phyloP scores from a whole-genome alignment of 2,113 vertebrate species.

The Nipponia nippon region DNA sequence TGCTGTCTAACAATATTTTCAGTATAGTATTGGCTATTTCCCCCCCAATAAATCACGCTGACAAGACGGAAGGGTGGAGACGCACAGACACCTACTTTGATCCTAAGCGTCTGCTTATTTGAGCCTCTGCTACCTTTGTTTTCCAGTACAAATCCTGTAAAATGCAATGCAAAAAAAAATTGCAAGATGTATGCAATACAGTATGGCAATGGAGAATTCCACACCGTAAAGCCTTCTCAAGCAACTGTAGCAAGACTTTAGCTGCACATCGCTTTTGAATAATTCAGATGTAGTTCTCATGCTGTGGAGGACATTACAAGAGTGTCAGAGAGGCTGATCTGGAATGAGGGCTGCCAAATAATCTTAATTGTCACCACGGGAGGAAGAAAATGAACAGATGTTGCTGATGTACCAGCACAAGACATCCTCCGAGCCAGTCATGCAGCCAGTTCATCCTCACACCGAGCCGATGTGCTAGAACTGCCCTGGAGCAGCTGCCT shows the following conservation, averaged over 20 bases:
- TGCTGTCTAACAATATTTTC: neutral
- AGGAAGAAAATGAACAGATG: conserved; percentile 23
- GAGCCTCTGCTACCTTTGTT: neutral
- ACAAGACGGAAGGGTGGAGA: neutral
- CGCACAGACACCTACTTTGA: neutral
- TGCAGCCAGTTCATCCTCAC: neutral
- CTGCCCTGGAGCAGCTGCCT: neutral
- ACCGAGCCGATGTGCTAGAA: neutral
- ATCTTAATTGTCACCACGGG: neutral
- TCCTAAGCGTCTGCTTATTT: neutral
- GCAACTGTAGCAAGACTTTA: neutral
- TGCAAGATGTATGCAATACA: neutral
- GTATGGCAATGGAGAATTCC: neutral
- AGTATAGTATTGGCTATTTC: neutral
- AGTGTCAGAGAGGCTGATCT: neutral
- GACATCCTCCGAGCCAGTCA: neutral
- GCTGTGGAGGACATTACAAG: neutral
- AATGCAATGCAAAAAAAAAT: neutral
- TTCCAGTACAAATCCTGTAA: neutral
- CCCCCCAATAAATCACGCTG: accelerated
- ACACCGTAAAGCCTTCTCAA: neutral
- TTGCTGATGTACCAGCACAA: neutral
- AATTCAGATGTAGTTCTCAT: neutral
- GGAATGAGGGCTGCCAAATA: conserved; percentile 2
- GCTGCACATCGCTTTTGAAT: neutral